Conservation (phyloP, 1,140 invertebrate species). For the Sipha flava region DNA sequence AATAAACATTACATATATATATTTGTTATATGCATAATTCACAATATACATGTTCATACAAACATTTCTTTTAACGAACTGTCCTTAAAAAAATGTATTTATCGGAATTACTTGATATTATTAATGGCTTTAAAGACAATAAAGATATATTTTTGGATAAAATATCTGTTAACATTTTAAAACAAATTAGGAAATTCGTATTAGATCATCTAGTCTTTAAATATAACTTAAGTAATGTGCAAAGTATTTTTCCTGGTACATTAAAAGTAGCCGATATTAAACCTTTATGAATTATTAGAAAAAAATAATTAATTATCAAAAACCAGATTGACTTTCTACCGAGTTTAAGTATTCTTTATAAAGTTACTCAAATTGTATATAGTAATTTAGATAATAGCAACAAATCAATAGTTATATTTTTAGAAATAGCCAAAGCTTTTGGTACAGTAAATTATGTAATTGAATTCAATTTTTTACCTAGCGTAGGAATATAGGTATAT, state of each 20-base stretch:
- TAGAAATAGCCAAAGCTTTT: too few relatives aligned
- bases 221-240: not conserved
- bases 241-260: not conserved
- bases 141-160: not conserved
- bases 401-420: not conserved
- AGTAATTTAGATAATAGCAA: not conserved
- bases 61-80: too few relatives aligned
- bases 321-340: conserved; percentile 3
- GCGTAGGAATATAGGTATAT: too few relatives aligned
- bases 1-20: too few relatives aligned
- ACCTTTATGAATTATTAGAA: not conserved
- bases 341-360: not conserved
- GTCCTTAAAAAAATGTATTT: too few relatives aligned
- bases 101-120: not conserved
- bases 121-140: not conserved
- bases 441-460: conserved; percentile 24
- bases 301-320: not conserved
- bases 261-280: not conserved
- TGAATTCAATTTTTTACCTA: conserved; percentile 4
- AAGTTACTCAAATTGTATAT: not conserved
- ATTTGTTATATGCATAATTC: too few relatives aligned
- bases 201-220: not conserved
- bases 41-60: too few relatives aligned
- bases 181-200: not conserved
- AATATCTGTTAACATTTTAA: not conserved